phyloP scores from a whole-genome alignment of 2,113 vertebrate species.

The Gallinago undulata region DNA sequence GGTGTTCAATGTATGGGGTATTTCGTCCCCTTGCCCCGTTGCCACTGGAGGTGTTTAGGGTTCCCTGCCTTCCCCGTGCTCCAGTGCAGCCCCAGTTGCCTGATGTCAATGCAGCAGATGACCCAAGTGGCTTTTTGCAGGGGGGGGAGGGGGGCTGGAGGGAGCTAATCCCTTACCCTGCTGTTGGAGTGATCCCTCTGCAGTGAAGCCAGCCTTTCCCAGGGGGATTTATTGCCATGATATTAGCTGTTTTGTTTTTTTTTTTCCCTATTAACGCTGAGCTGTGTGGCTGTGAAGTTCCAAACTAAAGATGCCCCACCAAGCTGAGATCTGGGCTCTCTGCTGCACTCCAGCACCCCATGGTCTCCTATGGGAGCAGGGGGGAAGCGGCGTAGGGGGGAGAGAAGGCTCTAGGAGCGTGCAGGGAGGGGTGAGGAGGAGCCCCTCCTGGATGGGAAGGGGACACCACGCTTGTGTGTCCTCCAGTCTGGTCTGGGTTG shows the following conservation, averaged over 20 bases:
- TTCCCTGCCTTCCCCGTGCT: background rate
- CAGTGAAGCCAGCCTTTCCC: background rate
- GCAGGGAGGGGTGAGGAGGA: background rate
- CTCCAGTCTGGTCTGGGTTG: rapidly evolving
- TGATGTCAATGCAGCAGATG: background rate
- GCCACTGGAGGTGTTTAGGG: background rate
- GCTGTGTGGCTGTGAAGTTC: background rate
- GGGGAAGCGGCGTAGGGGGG: rapidly evolving
- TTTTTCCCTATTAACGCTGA: background rate
- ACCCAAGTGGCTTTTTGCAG: background rate
- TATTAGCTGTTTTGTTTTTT: background rate
- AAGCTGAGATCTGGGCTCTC: background rate
- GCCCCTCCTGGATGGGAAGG: background rate
- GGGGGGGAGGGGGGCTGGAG: background rate
- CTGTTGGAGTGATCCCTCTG: background rate
- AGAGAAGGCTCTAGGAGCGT: background rate
- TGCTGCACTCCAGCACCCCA: rapidly evolving
- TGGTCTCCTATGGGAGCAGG: background rate
- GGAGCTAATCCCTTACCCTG: background rate
- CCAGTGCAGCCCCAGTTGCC: background rate
- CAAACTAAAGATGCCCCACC: too few species aligned
- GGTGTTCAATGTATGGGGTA: rapidly evolving
- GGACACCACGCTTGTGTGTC: rapidly evolving
- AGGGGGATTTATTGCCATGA: rapidly evolving
- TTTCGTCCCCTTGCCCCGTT: background rate